Percentiles rank a stretch among this genome's conserved stretches.
These are phyloP conservation scores for Steatocranus sp. DNA, from an alignment of 2,797 vertebrate species.

Conservation along the genomic window DNA sequence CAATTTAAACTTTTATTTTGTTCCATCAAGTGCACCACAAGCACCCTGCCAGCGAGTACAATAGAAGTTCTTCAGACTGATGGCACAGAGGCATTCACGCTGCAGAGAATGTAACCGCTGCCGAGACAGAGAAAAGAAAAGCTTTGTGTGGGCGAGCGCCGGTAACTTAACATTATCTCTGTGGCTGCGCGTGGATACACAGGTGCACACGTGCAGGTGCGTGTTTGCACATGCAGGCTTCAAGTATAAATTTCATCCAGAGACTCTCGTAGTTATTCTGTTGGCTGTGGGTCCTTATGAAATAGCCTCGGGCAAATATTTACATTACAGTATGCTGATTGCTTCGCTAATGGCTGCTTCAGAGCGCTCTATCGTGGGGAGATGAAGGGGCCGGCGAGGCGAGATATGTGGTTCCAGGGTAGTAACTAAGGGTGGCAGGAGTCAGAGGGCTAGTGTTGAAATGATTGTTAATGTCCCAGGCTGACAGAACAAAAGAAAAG, in stretches of 20 bases:
- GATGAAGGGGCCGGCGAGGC: slow-evolving; percentile 14
- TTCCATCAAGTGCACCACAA: slow-evolving; percentile 34
- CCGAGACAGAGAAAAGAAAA: not conserved
- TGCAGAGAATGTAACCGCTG: not conserved
- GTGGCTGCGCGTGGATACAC: not conserved
- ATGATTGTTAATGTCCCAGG: slow-evolving; percentile 37
- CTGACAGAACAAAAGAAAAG: not conserved
- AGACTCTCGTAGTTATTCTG: not conserved
- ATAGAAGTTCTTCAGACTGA: slow-evolving; percentile 21
- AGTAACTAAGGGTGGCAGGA: slow-evolving; percentile 43
- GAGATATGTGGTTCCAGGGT: not conserved
- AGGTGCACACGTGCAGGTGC: not conserved
- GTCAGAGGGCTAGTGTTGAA: slow-evolving; percentile 12
- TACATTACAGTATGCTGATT: slow-evolving; percentile 50
- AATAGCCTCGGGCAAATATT: slow-evolving; percentile 51
- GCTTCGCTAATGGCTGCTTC: slow-evolving; percentile 38
- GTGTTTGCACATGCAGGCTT: slow-evolving; percentile 7
- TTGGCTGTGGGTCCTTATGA: slow-evolving; percentile 2
- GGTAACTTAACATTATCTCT: not conserved
- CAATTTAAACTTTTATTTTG: slow-evolving; percentile 62
- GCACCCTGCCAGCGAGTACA: slow-evolving; percentile 27
- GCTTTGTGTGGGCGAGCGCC: not conserved
- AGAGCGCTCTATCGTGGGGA: not conserved
- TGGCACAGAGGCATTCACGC: not conserved
- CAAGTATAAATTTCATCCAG: not conserved